A percentile compares a stretch with the other conserved stretches of the same genome.
Evolutionary conservation across 2,888 invertebrate species (phyloP).

Genomic region (Agrilus mali): DNA sequence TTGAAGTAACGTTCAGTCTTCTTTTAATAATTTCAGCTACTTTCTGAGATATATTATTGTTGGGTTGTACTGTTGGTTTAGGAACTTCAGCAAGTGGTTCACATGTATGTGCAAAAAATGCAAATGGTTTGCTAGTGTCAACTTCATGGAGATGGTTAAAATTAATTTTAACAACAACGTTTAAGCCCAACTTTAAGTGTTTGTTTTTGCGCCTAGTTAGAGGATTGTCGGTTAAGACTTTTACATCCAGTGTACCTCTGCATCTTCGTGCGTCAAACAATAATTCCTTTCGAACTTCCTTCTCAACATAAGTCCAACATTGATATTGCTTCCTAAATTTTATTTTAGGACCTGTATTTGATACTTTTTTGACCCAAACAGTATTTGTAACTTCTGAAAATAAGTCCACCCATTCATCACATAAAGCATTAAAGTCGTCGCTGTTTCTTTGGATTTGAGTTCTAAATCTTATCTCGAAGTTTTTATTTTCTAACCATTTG

Average conservation of each 20-base stretch:
- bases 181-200: conserved; percentile 29
- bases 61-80: conserved; percentile 20
- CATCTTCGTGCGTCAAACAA: conserved; percentile 32
- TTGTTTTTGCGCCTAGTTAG: conserved; percentile 29
- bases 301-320: conserved; percentile 31
- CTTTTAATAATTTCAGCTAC: conserved; percentile 29
- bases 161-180: conserved; percentile 32
- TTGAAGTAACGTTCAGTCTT: conserved; percentile 22
- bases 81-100: conserved; percentile 26
- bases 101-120: conserved; percentile 31
- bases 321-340: conserved; percentile 33
- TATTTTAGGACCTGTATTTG: conserved; percentile 34
- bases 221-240: conserved; percentile 30
- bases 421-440: conserved; percentile 30
- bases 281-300: conserved; percentile 28
- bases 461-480: conserved; percentile 31
- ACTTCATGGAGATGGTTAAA: conserved; percentile 30
- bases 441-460: conserved; percentile 29
- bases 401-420: conserved; percentile 33
- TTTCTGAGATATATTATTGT: conserved; percentile 25
- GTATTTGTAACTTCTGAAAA: conserved; percentile 31
- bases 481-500: conserved; percentile 28
- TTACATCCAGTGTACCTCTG: conserved; percentile 31
- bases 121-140: conserved; percentile 20
- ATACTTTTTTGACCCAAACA: conserved; percentile 33